phyloP scores from a whole-genome alignment of 2,888 invertebrate species.

The Cremastobaeus sp. region DNA sequence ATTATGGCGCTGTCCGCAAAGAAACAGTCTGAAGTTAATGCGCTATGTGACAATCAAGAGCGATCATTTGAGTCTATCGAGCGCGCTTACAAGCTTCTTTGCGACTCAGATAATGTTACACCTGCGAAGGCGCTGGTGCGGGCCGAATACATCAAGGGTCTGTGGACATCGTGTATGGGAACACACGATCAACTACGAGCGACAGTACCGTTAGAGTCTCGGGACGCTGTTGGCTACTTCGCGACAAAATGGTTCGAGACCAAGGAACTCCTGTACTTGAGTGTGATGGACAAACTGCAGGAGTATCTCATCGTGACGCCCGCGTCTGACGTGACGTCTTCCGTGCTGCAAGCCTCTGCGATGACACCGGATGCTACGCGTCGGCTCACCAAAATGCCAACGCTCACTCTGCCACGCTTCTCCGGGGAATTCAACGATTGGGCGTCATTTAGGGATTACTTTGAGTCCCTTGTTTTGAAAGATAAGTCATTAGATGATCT shows the following conservation, averaged over 20 bases:
- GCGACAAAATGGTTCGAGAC: neutral
- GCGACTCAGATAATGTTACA: neutral
- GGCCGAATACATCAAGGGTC: neutral
- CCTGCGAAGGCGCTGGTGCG: neutral
- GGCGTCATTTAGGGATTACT: neutral
- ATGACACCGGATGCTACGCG: too few species aligned
- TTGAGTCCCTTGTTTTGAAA: neutral
- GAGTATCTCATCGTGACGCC: too few species aligned
- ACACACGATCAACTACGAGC: neutral
- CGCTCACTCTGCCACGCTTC: too few species aligned
- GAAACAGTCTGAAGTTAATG: too few species aligned
- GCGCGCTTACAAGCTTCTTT: neutral
- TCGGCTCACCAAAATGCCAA: too few species aligned
- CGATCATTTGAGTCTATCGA: neutral
- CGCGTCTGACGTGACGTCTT: too few species aligned
- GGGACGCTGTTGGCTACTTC: neutral
- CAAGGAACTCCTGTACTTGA: neutral
- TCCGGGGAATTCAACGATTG: neutral
- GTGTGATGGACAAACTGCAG: neutral
- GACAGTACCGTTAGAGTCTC: neutral
- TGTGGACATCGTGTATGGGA: neutral
- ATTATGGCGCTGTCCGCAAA: too few species aligned
- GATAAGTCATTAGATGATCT: neutral
- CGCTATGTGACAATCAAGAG: neutral
- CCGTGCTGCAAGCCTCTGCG: too few species aligned